phyloP scores from a whole-genome alignment of 2,888 invertebrate species.

The Boloria selene region DNA sequence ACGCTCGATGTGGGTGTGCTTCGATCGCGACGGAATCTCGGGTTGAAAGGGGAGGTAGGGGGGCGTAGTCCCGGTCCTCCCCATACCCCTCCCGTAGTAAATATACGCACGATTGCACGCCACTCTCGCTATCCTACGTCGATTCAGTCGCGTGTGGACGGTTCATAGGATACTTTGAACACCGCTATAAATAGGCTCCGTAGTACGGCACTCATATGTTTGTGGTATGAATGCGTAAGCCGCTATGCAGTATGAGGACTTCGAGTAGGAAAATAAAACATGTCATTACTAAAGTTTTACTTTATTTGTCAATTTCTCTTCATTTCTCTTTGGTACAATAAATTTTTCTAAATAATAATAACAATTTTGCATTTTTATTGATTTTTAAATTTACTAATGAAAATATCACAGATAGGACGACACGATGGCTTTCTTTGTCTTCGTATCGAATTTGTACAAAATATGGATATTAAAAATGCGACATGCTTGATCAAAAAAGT shows the following conservation, averaged over 20 bases:
- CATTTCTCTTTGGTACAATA: conserved; percentile 66
- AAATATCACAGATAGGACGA: conserved; percentile 70
- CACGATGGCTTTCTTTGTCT: conserved; percentile 51
- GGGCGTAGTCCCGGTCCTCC: conserved; percentile 54
- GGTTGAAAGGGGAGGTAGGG: conserved; percentile 46
- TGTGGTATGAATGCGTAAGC: conserved; percentile 31
- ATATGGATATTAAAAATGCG: conserved; percentile 60
- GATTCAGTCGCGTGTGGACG: conserved; percentile 54
- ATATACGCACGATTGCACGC: conserved; percentile 70
- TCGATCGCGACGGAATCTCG: conserved; percentile 66
- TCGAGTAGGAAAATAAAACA: conserved; percentile 45
- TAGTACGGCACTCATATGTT: conserved; percentile 43
- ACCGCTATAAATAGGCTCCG: conserved; percentile 43
- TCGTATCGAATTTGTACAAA: conserved; percentile 24
- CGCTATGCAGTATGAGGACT: background rate
- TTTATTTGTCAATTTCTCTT: conserved; percentile 75
- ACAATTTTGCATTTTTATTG: conserved; percentile 71
- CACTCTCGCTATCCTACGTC: conserved; percentile 66
- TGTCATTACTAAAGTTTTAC: conserved; percentile 52
- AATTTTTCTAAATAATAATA: conserved; percentile 67
- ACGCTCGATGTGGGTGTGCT: conserved; percentile 56
- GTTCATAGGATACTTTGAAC: conserved; percentile 44
- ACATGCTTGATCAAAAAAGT: conserved; percentile 59
- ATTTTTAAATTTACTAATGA: conserved; percentile 50
- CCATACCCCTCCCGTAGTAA: conserved; percentile 69